Conservation (phyloP, 2,113 vertebrate species). For the Asarcornis scutulata region DNA sequence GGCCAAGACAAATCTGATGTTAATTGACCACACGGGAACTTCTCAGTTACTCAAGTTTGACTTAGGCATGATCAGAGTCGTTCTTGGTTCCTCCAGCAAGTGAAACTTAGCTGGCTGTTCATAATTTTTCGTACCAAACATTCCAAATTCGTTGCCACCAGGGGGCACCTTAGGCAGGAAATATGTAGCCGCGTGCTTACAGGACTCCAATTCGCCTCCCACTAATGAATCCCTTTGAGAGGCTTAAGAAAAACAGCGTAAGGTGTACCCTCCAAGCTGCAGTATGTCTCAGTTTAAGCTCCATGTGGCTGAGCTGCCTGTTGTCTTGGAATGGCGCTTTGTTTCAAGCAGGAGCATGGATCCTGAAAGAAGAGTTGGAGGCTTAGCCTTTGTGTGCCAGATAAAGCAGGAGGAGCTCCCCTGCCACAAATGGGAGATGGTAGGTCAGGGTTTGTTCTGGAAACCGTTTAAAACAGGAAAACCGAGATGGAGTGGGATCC, state of each 20-base stretch:
- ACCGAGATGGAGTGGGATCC: background rate
- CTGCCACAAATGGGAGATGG: background rate
- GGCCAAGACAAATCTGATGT: background rate
- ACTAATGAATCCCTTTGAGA: accelerated
- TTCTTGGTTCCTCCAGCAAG: background rate
- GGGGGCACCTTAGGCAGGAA: background rate
- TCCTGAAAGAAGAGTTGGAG: background rate
- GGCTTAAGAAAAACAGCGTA: accelerated
- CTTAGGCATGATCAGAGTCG: background rate
- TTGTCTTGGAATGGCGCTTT: background rate
- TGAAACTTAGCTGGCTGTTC: accelerated
- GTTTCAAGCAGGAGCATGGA: background rate
- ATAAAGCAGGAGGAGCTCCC: background rate
- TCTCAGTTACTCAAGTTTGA: background rate
- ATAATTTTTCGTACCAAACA: accelerated
- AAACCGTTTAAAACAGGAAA: background rate
- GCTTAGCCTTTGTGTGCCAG: background rate
- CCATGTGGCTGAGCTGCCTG: background rate
- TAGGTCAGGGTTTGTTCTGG: background rate
- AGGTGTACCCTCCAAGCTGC: background rate
- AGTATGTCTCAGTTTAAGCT: background rate
- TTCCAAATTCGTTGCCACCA: background rate
- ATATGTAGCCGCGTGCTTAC: accelerated
- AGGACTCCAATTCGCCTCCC: background rate
- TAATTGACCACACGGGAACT: background rate